Evolutionary conservation across 1,140 invertebrate genomes (phyloP).

Genomic region (Idris sp.): DNA sequence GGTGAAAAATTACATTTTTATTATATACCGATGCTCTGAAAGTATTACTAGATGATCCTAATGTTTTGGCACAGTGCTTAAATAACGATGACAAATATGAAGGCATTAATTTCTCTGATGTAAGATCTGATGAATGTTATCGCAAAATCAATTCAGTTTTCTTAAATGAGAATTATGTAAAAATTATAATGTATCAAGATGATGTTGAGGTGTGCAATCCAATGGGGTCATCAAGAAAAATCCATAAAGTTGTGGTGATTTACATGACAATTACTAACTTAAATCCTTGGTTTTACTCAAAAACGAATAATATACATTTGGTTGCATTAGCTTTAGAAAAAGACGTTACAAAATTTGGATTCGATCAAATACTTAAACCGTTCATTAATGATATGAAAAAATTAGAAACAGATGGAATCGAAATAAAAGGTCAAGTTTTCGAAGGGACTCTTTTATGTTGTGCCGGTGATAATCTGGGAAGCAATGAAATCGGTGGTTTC

Average conservation of each 20-base stretch:
- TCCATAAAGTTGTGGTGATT: conserved; percentile 31
- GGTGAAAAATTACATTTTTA: conserved; percentile 2
- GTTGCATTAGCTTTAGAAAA: conserved; percentile 25
- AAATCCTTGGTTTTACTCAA: conserved; percentile 26
- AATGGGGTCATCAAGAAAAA: conserved; percentile 5
- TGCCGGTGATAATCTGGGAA: conserved; percentile 62
- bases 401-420: conserved; percentile 34
- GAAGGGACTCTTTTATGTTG: conserved; percentile 40
- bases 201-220: conserved; percentile 52
- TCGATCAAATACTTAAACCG: conserved; percentile 29
- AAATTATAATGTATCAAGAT: conserved; percentile 37
- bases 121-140: conserved; percentile 13
- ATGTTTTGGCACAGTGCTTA: conserved; percentile 9
- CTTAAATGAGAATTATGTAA: conserved; percentile 1
- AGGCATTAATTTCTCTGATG: conserved; percentile 26
- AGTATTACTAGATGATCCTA: too few species aligned
- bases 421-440: conserved; percentile 22
- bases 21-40: neutral
- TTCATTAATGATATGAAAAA: conserved; percentile 30
- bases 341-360: conserved; percentile 32
- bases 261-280: conserved; percentile 47
- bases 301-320: conserved; percentile 30
- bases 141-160: conserved; percentile 13
- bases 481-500: conserved; percentile 60
- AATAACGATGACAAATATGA: conserved; percentile 1